phyloP scores from a whole-genome alignment of 2,888 invertebrate species.

The Melanostoma scalare region DNA sequence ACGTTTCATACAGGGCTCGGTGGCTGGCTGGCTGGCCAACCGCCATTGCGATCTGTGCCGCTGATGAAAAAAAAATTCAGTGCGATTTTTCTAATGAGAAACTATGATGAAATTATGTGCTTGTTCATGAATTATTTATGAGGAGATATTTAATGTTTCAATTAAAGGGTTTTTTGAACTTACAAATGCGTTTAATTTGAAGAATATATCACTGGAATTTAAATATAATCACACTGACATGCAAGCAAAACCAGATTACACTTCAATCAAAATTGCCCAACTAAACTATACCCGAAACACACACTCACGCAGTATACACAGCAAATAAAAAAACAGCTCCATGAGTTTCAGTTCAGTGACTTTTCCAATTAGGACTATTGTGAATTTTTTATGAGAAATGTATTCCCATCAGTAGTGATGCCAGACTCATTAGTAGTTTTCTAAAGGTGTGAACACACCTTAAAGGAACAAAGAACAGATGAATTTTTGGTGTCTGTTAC shows the following conservation, averaged over 20 bases:
- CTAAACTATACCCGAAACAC: slow-evolving; percentile 59
- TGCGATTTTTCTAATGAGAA: slow-evolving; percentile 41
- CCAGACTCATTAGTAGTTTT: no score
- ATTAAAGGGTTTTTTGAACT: slow-evolving; percentile 41
- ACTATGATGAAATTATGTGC: slow-evolving; percentile 33
- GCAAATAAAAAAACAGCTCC: slow-evolving; percentile 52
- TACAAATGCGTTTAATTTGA: slow-evolving; percentile 66
- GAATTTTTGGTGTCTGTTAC: no score
- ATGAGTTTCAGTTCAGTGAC: slow-evolving; percentile 61
- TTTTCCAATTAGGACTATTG: slow-evolving; percentile 39
- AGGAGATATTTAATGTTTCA: slow-evolving; percentile 12
- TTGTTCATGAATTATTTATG: background rate
- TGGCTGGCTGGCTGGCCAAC: slow-evolving; percentile 53
- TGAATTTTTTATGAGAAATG: slow-evolving; percentile 40
- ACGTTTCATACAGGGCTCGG: slow-evolving; percentile 58
- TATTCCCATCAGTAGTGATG: slow-evolving; percentile 2
- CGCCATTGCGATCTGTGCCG: slow-evolving; percentile 68
- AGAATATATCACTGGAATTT: slow-evolving; percentile 65
- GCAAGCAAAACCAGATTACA: slow-evolving; percentile 70
- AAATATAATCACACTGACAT: slow-evolving; percentile 68
- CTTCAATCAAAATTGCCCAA: slow-evolving; percentile 72
- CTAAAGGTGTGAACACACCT: no score
- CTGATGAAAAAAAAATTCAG: slow-evolving; percentile 52
- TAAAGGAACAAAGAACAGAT: no score
- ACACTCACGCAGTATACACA: slow-evolving; percentile 46